Conservation (phyloP, 2,888 invertebrate species). For the Gastracanthus pulcherrimus region DNA sequence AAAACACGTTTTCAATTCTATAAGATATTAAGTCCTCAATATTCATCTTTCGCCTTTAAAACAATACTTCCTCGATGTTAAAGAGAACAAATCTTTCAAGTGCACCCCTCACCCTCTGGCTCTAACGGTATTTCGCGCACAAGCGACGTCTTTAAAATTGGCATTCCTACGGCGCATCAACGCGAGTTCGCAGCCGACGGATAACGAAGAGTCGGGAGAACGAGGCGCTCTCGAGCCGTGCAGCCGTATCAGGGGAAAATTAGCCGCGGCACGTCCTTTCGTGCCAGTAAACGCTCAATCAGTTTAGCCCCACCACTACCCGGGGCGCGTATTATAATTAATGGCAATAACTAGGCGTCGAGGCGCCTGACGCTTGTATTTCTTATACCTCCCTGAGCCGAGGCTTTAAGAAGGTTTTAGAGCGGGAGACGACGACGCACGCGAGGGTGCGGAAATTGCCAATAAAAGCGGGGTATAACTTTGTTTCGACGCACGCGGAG, state of each 20-base stretch:
- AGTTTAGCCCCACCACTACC: slow-evolving; percentile 14
- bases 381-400: background rate
- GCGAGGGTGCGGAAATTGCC: slow-evolving; percentile 2
- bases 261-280: slow-evolving; percentile 19
- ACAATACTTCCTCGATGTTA: too few relatives aligned
- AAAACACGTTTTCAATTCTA: too few relatives aligned
- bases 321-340: slow-evolving; percentile 2
- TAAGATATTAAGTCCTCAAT: too few relatives aligned
- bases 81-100: too few relatives aligned
- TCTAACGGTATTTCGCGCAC: too few relatives aligned
- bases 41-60: too few relatives aligned
- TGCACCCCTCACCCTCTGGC: too few relatives aligned
- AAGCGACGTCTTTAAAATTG: background rate
- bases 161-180: slow-evolving; percentile 27
- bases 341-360: background rate
- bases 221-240: background rate
- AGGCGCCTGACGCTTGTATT: background rate
- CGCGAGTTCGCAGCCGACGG: too few relatives aligned
- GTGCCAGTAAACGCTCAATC: slow-evolving; percentile 25
- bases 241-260: too few relatives aligned
- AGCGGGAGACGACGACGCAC: too few relatives aligned
- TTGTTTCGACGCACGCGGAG: background rate
- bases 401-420: too few relatives aligned
- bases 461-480: background rate
- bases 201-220: slow-evolving; percentile 25